These are phyloP conservation scores for Eretmocerus hayati DNA, from an alignment of 2,888 invertebrate genomes.

Conservation along the genomic window DNA sequence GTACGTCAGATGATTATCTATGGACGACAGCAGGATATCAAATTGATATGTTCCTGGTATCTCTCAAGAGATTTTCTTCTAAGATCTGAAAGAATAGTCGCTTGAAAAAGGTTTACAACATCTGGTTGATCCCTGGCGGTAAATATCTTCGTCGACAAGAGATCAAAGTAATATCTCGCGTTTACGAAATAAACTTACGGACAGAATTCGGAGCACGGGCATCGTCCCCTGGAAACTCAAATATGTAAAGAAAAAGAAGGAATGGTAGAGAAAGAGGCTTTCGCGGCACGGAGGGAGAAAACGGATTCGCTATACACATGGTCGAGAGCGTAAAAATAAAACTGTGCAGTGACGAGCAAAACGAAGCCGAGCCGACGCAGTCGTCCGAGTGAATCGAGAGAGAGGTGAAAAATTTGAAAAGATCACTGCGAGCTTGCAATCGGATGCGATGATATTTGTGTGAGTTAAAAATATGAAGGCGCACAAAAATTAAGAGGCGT, in stretches of 20 bases:
- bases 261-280: background rate
- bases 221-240: constrained; percentile 12
- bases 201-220: constrained; percentile 12
- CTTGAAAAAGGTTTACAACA: too few species aligned
- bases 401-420: constrained; percentile 11
- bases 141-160: background rate
- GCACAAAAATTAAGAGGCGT: constrained; percentile 14
- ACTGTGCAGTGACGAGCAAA: constrained; percentile 1
- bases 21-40: too few species aligned
- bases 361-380: background rate
- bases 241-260: constrained; percentile 6
- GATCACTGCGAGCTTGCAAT: background rate
- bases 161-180: constrained; percentile 1
- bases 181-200: constrained; percentile 12
- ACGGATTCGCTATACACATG: constrained; percentile 22
- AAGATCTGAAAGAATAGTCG: too few species aligned
- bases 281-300: constrained; percentile 10
- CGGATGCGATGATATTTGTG: constrained; percentile 3
- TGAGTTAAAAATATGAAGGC: constrained; percentile 15
- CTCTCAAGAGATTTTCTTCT: too few species aligned
- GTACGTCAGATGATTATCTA: too few species aligned
- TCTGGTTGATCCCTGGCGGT: too few species aligned
- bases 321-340: constrained; percentile 23
- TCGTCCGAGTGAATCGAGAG: background rate
- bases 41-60: too few species aligned